phyloP scores from a whole-genome alignment of 2,113 vertebrate genomes.

The Sceloporus undulatus region DNA sequence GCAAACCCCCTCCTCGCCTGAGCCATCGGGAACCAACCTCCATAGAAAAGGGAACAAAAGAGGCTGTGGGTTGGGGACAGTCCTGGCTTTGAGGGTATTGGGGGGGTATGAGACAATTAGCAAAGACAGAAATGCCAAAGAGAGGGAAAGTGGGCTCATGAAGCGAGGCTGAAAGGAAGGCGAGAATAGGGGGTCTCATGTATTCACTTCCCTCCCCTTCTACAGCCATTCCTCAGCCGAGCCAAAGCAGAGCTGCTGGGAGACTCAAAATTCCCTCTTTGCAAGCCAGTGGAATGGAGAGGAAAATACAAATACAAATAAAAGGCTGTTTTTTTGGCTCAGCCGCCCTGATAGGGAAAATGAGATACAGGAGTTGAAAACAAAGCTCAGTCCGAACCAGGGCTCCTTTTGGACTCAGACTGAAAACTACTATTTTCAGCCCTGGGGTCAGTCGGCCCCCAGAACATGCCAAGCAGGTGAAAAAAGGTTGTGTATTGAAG shows the following conservation, averaged over 20 bases:
- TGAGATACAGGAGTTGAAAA: neutral
- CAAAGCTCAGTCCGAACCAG: neutral
- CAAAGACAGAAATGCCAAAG: neutral
- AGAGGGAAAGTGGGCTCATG: neutral
- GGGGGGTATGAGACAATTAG: neutral
- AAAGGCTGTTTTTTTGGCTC: neutral
- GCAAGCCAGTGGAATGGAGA: neutral
- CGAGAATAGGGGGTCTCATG: neutral
- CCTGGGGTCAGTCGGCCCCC: neutral
- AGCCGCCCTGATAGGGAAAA: neutral
- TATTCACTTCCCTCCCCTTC: neutral
- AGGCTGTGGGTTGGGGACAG: neutral
- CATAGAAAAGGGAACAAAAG: slow-evolving; percentile 32
- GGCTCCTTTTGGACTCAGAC: neutral
- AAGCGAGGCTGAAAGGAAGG: neutral
- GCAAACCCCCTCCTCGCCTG: neutral
- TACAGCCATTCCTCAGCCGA: neutral
- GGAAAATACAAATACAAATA: neutral
- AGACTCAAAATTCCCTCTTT: neutral
- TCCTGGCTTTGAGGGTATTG: neutral
- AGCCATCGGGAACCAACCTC: neutral
- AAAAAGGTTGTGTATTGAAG: neutral
- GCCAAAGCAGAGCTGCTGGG: neutral
- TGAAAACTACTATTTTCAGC: neutral
- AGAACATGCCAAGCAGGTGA: neutral